A percentile compares a stretch with the other conserved stretches of the same genome.
Evolutionary conservation across 2,797 vertebrate genomes (phyloP).

Genomic region (Melanotaenia maccullochi): DNA sequence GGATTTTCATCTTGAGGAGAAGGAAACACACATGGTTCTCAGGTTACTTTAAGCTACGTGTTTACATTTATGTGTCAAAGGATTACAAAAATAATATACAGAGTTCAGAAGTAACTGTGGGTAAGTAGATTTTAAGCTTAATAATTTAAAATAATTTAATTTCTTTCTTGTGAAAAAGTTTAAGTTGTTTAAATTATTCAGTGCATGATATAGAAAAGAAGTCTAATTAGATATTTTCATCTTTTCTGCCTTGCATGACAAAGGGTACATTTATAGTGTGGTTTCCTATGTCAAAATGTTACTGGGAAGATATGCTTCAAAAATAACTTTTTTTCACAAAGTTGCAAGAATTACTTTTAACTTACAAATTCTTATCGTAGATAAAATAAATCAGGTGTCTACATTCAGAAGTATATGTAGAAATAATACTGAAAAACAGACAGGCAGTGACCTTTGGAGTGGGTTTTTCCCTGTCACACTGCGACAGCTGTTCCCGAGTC

Average conservation of each 20-base stretch:
- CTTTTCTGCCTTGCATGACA: slow-evolving; percentile 12
- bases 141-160: background rate
- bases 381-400: slow-evolving; percentile 4
- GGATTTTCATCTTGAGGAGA: slow-evolving; percentile 59
- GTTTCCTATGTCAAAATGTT: slow-evolving; percentile 7
- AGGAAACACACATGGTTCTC: slow-evolving; percentile 25
- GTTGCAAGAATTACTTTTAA: slow-evolving; percentile 17
- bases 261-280: slow-evolving; percentile 6
- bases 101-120: slow-evolving; percentile 58
- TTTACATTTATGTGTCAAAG: slow-evolving; percentile 40
- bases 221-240: background rate
- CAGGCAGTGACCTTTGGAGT: slow-evolving; percentile 53
- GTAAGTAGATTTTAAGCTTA: slow-evolving; percentile 62
- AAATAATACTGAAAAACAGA: slow-evolving; percentile 27
- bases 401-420: background rate
- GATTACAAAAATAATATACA: slow-evolving; percentile 26
- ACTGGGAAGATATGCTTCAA: slow-evolving; percentile 3
- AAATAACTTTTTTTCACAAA: slow-evolving; percentile 14
- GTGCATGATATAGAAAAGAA: background rate
- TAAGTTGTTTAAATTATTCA: slow-evolving; percentile 1
- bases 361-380: slow-evolving; percentile 7
- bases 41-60: slow-evolving; percentile 43
- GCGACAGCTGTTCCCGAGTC: slow-evolving; percentile 70
- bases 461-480: slow-evolving; percentile 69
- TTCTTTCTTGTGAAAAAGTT: slow-evolving; percentile 1